Percentiles rank a stretch among this genome's conserved stretches.
Conservation (phyloP, 2,113 vertebrate genomes). For the Apus apus region DNA sequence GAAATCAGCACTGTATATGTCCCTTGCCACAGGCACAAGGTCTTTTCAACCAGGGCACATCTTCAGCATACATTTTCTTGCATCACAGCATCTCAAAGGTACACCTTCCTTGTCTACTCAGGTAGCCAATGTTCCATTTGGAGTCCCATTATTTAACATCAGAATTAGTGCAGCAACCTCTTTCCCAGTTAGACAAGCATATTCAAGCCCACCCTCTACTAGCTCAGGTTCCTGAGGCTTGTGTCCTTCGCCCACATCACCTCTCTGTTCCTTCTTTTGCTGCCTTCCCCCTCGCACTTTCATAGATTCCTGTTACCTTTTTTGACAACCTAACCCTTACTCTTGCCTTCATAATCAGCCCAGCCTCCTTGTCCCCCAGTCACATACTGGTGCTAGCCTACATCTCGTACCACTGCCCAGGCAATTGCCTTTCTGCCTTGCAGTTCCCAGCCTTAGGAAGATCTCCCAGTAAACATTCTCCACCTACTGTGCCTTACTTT, state of each 20-base stretch:
- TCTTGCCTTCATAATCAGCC: not conserved
- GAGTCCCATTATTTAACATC: not conserved
- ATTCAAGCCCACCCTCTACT: not conserved
- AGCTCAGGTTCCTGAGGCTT: not conserved
- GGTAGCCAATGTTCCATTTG: not conserved
- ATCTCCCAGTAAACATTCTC: not conserved
- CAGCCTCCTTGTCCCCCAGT: not conserved
- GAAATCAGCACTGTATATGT: not conserved
- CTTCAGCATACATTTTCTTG: not conserved
- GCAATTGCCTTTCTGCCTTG: not conserved
- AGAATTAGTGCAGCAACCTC: not conserved
- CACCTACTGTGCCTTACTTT: not conserved
- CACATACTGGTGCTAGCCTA: not conserved
- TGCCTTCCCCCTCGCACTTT: not conserved
- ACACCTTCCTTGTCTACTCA: not conserved
- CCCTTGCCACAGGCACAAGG: not conserved
- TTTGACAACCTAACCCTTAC: not conserved
- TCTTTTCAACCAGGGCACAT: not conserved
- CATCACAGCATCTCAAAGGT: not conserved
- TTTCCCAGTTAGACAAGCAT: accelerated
- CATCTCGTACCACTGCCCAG: not conserved
- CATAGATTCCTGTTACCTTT: not conserved
- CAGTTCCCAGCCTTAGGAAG: not conserved
- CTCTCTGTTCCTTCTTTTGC: accelerated
- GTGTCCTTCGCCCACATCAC: accelerated